Evolutionary conservation across 1,140 invertebrate species (phyloP), one percentile per base, ranked within the genome.

Genomic region (Heliconius himera): DNA sequence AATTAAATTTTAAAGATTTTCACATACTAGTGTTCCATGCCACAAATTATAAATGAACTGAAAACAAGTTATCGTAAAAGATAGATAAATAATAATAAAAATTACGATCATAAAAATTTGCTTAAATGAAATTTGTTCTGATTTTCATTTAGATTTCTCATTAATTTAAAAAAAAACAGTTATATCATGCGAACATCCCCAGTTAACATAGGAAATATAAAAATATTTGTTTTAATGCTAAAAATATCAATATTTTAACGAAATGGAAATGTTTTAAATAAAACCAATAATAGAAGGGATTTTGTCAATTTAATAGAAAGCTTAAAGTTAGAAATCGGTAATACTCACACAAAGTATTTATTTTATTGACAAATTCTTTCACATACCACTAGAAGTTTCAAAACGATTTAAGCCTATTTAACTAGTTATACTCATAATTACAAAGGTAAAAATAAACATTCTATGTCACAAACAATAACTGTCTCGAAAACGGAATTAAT

Each of bases 341-440:
- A 66, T 66, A 66, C 60, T 66, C 22, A 16, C 60, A 66, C 60
- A 66, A 56, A 66, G 60, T 66, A 66, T 66, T 66, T 26, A 66
- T 66, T 66, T 56, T 29, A 66, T 66, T 66, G 60, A 66, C 13
- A 66, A 22, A 26, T 66, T 66, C 60, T 22, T 66, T 66, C 26
- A 66, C 60, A 29, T 66, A 66, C 60, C 60, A 66, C 60, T 66
- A 26, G 26, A 26, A 66, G 60, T 66, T 66, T 29, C 26, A 26
- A 66, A 29, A 26, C 60, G 16, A 29, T 18, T 66, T 66, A 13
- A 66, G 26, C 60, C 60, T 66, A 16, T 66, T 66, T 29, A 66
- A 66, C 11, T 66, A 66, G 22, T 66, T 66, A 16, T 29, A 29
- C 22, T 66, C 22, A 66, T 29, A 66, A 66, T 66, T 66, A 66